Conservation (phyloP, 2,797 vertebrate species). For the Oceanodroma leucorhoa region DNA sequence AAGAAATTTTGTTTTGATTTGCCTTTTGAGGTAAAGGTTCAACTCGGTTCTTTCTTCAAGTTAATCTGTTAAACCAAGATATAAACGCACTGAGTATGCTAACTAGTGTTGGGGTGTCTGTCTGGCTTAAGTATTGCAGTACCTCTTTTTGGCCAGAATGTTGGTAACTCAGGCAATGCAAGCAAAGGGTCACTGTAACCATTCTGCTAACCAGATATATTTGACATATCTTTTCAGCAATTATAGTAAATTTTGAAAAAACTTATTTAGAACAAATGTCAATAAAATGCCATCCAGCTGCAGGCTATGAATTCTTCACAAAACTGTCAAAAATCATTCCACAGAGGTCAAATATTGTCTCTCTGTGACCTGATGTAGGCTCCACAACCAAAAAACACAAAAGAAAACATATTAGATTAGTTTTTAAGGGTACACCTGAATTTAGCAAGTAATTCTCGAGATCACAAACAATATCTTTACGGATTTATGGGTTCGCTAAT, state of each 20-base stretch:
- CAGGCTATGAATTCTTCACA: background rate
- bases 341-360: background rate
- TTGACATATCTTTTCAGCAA: background rate
- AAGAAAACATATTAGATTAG: background rate
- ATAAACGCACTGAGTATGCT: background rate
- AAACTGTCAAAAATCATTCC: background rate
- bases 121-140: background rate
- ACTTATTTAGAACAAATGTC: background rate
- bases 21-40: background rate
- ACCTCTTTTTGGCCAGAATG: background rate
- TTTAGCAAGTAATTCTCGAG: background rate
- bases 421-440: background rate
- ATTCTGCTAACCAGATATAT: background rate
- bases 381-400: background rate
- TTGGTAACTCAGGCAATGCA: background rate
- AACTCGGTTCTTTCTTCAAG: background rate
- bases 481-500: background rate
- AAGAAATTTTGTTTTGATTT: background rate
- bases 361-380: background rate
- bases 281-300: background rate
- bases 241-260: background rate
- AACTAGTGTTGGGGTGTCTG: background rate
- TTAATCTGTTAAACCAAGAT: background rate
- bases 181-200: background rate
- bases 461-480: background rate